Percentiles rank a stretch among this genome's conserved stretches.
Evolutionary conservation across 2,888 invertebrate species (phyloP).

Genomic region (Torymus tubicola): DNA sequence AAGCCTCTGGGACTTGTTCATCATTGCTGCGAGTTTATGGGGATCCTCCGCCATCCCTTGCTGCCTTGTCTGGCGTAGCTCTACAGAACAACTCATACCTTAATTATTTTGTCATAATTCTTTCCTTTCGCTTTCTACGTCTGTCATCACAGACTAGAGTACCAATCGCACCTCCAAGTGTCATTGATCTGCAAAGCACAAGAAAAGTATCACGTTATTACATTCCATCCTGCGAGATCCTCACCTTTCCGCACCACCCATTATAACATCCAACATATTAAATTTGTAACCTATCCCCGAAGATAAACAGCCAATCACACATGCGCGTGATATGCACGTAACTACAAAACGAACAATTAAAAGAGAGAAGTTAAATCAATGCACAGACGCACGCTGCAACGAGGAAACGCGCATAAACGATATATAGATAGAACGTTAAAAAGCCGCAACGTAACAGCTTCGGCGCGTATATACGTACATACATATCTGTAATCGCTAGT

Average conservation of each 20-base stretch:
- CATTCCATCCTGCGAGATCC: no score
- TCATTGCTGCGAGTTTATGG: constrained; percentile 75
- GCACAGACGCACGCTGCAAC: no score
- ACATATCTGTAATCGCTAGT: no score
- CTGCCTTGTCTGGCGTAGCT: constrained; percentile 72
- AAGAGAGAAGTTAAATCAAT: background rate
- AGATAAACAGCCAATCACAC: no score
- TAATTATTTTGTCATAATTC: constrained; percentile 52
- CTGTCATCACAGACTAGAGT: constrained; percentile 50
- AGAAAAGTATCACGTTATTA: background rate
- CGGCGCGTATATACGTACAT: no score
- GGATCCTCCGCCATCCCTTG: constrained; percentile 75
- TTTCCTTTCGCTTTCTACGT: constrained; percentile 59
- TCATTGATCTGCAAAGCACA: constrained; percentile 43
- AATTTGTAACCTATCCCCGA: no score
- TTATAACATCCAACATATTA: no score
- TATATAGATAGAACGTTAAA: no score
- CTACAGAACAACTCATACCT: constrained; percentile 73
- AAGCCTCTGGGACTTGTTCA: constrained; percentile 84
- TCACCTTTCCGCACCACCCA: no score
- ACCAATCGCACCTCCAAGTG: background rate
- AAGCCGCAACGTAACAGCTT: no score
- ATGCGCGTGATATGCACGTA: no score
- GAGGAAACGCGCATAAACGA: no score
- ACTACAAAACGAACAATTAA: background rate